phyloP scores from a whole-genome alignment of 2,113 vertebrate genomes.

The Pycnonotus jocosus region DNA sequence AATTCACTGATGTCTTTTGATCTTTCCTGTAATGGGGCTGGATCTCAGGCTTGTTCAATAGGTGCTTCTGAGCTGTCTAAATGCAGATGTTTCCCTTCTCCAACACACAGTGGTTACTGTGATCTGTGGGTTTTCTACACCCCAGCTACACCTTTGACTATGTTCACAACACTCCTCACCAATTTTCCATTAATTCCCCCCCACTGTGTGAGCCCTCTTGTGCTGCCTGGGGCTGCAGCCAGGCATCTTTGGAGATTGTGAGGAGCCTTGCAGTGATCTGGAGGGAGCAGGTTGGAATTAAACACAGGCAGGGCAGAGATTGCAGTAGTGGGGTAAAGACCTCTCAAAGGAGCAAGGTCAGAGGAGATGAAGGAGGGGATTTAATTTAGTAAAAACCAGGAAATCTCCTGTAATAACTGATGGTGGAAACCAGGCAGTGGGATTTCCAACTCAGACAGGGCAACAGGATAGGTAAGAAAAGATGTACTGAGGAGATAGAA shows the following conservation, averaged over 20 bases:
- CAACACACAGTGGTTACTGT: neutral
- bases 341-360: neutral
- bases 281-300: neutral
- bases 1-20: neutral
- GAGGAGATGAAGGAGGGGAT: neutral
- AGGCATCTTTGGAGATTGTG: accelerated
- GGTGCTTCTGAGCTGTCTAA: neutral
- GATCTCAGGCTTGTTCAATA: neutral
- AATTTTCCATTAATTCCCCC: neutral
- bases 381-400: neutral
- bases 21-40: neutral
- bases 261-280: neutral
- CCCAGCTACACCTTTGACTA: neutral
- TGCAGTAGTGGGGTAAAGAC: neutral
- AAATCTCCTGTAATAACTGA: neutral
- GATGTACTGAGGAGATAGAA: neutral
- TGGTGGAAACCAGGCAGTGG: neutral
- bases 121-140: neutral
- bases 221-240: neutral
- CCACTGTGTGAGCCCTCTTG: neutral
- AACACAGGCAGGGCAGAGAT: neutral
- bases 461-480: neutral
- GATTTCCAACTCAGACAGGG: neutral
- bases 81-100: neutral
- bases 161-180: neutral